Evolutionary conservation across 2,888 invertebrate genomes (phyloP).

Genomic region (Apamea crenata): DNA sequence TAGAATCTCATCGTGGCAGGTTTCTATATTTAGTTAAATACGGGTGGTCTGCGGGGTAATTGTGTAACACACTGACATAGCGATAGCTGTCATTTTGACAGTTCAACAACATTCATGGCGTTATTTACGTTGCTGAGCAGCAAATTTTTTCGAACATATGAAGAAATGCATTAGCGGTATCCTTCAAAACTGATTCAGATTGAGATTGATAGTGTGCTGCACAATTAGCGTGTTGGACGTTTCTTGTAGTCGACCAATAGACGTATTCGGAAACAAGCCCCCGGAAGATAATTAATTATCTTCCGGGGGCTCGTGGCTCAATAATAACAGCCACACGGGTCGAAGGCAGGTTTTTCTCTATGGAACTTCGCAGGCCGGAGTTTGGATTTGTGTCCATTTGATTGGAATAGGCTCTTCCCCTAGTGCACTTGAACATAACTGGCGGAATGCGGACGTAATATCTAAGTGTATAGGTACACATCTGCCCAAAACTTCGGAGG

Average conservation of each 20-base stretch:
- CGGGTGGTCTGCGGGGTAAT: conserved; percentile 57
- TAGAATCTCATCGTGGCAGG: conserved; percentile 46
- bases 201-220: not conserved
- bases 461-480: too few relatives aligned
- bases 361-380: not conserved
- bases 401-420: not conserved
- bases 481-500: not conserved
- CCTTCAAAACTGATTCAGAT: not conserved
- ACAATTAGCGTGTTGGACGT: not conserved
- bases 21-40: conserved; percentile 57
- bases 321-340: not conserved
- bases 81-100: not conserved
- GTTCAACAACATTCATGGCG: not conserved
- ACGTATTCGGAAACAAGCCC: not conserved
- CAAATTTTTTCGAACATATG: not conserved
- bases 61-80: not conserved
- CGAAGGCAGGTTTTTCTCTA: not conserved
- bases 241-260: not conserved
- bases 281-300: not conserved
- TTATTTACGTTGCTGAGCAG: not conserved
- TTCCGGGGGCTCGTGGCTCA: not conserved
- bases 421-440: not conserved
- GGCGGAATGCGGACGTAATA: not conserved
- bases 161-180: not conserved
- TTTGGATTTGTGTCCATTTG: not conserved